Base-by-base conservation (phyloP, 2,888 invertebrate species). In the Brenthis daphne region DNA sequence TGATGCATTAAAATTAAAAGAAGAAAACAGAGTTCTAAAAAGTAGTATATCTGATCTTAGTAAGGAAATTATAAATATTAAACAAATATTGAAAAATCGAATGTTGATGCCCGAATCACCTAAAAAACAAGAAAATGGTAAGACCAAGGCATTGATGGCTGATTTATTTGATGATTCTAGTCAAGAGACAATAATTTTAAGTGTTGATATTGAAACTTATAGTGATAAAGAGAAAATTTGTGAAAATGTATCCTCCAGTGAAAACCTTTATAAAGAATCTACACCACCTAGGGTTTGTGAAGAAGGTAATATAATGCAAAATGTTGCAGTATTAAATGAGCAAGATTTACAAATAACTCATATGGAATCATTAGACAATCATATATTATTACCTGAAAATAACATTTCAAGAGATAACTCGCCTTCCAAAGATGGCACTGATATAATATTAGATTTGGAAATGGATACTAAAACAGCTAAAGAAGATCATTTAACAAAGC, bases 21-120 rank as follows among this genome's bases (percentile, higher is more conserved):
- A 82, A 74, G 80, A 82, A 67, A 77, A 79, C 68, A 77, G 77
- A 70, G 65, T 72, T 53, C 70, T 85, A 64, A 73, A 77, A 56
- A 69, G 69, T 37, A 77, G 71, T 60, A 68, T 82, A 48, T 70
- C 67, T 20, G 73, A 76, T 64, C 70, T 84, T 37, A 75, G 68
- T 43, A 80, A 80, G 67, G 79, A 81, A 57, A 68, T 84, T 20
- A 57, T 72, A 51, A 73, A 71, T 53, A 80, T 84, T 64, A 82
- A 81, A 74, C 69, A 51, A 65, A 69, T 80, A 51, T 68, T 82
- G 24, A 75, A 72, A 63, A 77, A 68, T 57, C 65, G 69, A 20
- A 47, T 64, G 58, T 24, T 70, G 37, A 64, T 55, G 64, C 64
- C 55, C 20, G 66, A 64, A 47, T 64, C 64, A 47, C 53, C 66